Conservation (phyloP, 1,140 invertebrate genomes). For the Battus philenor region DNA sequence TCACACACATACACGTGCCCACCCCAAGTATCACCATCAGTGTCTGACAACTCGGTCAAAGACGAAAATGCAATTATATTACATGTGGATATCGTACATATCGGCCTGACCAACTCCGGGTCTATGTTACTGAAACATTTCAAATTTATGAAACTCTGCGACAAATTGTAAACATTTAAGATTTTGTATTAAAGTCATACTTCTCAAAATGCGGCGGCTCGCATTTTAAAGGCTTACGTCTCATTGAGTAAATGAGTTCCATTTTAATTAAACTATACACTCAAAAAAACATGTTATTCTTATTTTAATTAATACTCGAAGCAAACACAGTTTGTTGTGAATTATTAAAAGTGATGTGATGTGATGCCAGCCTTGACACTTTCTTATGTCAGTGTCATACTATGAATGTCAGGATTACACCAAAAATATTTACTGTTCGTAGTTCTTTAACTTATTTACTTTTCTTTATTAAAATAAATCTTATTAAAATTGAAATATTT, state of each 20-base stretch:
- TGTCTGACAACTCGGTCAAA: conserved; percentile 81
- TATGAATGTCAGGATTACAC: too few relatives aligned
- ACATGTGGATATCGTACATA: conserved; percentile 84
- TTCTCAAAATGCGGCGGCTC: conserved; percentile 74
- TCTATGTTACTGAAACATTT: conserved; percentile 50
- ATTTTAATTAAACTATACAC: conserved; percentile 34
- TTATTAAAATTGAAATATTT: too few relatives aligned
- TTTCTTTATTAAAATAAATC: too few relatives aligned
- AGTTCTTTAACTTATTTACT: too few relatives aligned
- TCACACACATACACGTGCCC: conserved; percentile 92
- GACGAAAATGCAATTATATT: conserved; percentile 90
- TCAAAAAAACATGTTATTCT: background rate
- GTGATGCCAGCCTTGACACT: too few relatives aligned
- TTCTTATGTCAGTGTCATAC: too few relatives aligned
- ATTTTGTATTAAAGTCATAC: conserved; percentile 35
- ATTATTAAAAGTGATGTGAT: background rate
- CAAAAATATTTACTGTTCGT: too few relatives aligned
- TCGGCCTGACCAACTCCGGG: conserved; percentile 70
- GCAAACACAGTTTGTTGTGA: conserved; percentile 3
- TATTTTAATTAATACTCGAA: background rate
- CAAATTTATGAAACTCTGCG: background rate
- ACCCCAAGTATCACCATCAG: conserved; percentile 80
- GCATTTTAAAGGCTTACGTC: conserved; percentile 73
- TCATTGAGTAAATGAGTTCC: conserved; percentile 78
- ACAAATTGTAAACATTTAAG: background rate